Conservation (phyloP, 2,797 vertebrate genomes). For the Babyrousa celebensis region DNA sequence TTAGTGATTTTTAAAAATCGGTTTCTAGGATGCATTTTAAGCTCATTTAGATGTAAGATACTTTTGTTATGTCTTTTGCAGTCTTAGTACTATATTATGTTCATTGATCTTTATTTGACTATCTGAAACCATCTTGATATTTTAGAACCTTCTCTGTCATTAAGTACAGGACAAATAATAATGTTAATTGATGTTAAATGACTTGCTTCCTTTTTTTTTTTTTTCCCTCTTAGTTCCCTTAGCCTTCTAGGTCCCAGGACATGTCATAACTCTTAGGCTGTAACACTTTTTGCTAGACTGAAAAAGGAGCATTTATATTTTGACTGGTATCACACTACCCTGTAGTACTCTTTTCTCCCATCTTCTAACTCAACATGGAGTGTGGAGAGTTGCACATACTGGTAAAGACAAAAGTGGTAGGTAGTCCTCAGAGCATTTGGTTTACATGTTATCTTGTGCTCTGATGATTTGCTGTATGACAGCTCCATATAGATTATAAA, state of each 20-base stretch:
- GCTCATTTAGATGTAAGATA: not conserved
- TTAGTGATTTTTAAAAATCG: slow-evolving; percentile 34
- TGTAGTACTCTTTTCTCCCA: not conserved
- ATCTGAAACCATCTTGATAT: not conserved
- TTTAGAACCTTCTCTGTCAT: not conserved
- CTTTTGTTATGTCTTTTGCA: not conserved
- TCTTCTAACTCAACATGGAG: not conserved
- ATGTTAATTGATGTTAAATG: not conserved
- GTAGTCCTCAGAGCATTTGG: not conserved
- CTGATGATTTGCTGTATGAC: not conserved
- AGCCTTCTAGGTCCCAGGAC: not conserved
- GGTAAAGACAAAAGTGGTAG: slow-evolving; percentile 20
- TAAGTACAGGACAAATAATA: not conserved
- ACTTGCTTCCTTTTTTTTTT: not conserved
- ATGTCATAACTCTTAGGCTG: not conserved
- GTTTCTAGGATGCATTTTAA: not conserved
- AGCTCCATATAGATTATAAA: not conserved
- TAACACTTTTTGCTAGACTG: not conserved
- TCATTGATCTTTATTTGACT: not conserved
- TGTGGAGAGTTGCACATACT: not conserved
- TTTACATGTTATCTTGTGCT: slow-evolving; percentile 37
- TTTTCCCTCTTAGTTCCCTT: not conserved
- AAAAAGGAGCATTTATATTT: not conserved
- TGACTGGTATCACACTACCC: not conserved
- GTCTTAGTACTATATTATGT: not conserved